Conservation (phyloP, 2,113 vertebrate genomes). For the Triplophysa rosa region DNA sequence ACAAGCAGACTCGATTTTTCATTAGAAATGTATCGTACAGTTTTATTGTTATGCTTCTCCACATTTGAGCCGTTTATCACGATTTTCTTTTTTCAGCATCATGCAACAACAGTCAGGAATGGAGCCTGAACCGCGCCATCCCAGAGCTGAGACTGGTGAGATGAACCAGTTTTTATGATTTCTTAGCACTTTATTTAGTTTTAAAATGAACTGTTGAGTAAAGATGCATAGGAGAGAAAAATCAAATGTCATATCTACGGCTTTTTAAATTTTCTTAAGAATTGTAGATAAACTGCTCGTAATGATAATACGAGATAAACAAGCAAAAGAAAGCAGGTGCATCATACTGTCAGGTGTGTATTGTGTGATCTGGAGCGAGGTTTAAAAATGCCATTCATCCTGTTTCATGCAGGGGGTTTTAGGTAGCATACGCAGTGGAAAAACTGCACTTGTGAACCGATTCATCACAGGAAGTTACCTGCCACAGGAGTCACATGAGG, state of each 20-base stretch:
- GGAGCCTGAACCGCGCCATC: conserved; percentile 86
- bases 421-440: conserved; percentile 87
- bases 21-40: no score
- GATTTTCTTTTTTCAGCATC: conserved; percentile 70
- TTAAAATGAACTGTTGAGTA: no score
- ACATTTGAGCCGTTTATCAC: not conserved
- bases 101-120: conserved; percentile 93
- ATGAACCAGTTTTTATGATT: no score
- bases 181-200: no score
- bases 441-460: conserved; percentile 88
- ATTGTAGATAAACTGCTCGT: no score
- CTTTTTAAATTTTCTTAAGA: no score
- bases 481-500: conserved; percentile 84
- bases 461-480: conserved; percentile 92
- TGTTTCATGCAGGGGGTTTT: conserved; percentile 81
- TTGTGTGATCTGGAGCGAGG: not conserved
- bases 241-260: no score
- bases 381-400: conserved; percentile 43
- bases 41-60: not conserved
- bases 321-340: not conserved
- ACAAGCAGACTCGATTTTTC: not conserved
- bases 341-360: not conserved
- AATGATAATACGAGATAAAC: no score
- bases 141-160: conserved; percentile 93
- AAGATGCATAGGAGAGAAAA: no score